These are phyloP conservation scores for Sebastolobus altivelis DNA, from an alignment of 2,797 vertebrate species.

Conservation along the genomic window DNA sequence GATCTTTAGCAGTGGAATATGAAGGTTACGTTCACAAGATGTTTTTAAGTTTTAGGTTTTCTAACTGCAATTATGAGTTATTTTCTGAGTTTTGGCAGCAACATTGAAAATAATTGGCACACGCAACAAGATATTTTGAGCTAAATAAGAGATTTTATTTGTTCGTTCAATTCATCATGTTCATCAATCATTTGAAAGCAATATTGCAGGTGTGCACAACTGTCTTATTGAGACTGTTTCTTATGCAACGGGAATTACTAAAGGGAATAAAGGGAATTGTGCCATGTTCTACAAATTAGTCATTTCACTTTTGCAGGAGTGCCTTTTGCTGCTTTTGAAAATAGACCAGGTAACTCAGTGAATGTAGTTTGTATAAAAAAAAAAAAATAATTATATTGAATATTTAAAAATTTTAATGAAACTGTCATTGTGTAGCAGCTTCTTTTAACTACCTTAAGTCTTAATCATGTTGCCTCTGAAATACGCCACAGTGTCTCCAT, in stretches of 20 bases:
- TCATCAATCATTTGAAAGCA: background rate
- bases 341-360: slow-evolving; percentile 12
- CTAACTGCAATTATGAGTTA: background rate
- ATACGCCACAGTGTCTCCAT: slow-evolving; percentile 3
- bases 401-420: slow-evolving; percentile 22
- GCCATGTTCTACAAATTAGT: slow-evolving; percentile 3
- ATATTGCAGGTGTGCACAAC: background rate
- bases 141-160: background rate
- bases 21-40: background rate
- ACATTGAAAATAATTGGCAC: background rate
- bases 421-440: slow-evolving; percentile 3
- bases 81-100: background rate
- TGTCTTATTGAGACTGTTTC: background rate
- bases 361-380: slow-evolving; percentile 48
- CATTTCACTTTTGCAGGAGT: slow-evolving; percentile 44
- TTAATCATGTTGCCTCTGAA: slow-evolving; percentile 31
- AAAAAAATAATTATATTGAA: slow-evolving; percentile 35
- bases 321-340: slow-evolving; percentile 58
- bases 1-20: background rate
- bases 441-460: slow-evolving; percentile 22
- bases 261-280: slow-evolving; percentile 46
- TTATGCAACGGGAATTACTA: background rate
- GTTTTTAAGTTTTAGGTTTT: background rate
- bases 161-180: background rate
- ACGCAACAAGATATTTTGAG: background rate